A percentile compares a stretch with the other conserved stretches of the same genome.
Evolutionary conservation across 2,113 vertebrate genomes (phyloP).

Genomic region (Enhydra lutris): DNA sequence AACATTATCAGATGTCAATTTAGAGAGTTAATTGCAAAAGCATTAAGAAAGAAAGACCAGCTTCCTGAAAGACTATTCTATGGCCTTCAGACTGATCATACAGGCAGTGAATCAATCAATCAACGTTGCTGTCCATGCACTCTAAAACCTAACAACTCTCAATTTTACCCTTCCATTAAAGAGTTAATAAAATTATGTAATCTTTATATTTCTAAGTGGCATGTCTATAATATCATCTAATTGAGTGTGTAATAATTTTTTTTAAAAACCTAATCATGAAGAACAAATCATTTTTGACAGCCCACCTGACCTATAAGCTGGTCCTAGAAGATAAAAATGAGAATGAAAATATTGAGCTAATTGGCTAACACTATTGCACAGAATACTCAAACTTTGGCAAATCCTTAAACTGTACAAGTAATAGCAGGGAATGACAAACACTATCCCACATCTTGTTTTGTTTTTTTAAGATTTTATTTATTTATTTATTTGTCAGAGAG

Average conservation of each 20-base stretch:
- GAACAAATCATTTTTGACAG: neutral
- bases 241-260: neutral
- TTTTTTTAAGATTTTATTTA: too few species aligned
- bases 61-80: neutral
- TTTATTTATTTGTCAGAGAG: too few species aligned
- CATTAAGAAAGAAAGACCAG: neutral
- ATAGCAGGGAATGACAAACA: neutral
- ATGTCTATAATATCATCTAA: neutral
- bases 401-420: neutral
- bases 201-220: neutral
- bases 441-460: neutral
- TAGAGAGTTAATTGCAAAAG: neutral
- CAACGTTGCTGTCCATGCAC: neutral
- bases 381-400: neutral
- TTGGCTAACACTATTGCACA: neutral
- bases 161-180: neutral
- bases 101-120: neutral
- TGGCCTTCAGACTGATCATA: neutral
- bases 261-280: neutral
- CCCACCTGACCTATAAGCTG: neutral
- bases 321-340: neutral
- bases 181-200: neutral
- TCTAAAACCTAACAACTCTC: neutral
- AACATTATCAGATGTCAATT: neutral
- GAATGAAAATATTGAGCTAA: neutral